Base-by-base conservation (phyloP, 2,797 vertebrate species). In the Netta rufina region DNA sequence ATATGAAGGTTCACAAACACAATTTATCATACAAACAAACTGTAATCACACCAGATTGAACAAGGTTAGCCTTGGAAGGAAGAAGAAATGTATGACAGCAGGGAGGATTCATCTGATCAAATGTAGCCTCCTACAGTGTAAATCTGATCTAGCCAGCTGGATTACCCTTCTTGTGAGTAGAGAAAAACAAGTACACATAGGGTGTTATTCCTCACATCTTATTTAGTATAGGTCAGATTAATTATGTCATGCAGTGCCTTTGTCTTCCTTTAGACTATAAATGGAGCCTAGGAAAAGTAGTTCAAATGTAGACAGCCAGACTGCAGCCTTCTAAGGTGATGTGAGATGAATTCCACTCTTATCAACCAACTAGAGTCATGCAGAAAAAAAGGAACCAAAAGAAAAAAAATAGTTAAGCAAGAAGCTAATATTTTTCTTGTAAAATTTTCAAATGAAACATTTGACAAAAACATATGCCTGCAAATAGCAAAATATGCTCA, bases 111-210 rank as follows among this genome's bases (percentile, higher is more conserved):
- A 79, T 90, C 89, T 90, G 95, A 88, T 91, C 94, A 95, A 94
- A 94, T 77, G 91, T 90, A 90, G 90, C 65, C 94, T 94, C 95
- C 95, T 78, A 91, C 76, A 78, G 95, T 62, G 85, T 64, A 90
- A 92, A 96, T 84, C 91, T 96, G 89, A 91, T 91, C 89, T 85
- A 86, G 85, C 43, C 87, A 93, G 94, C 89, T 90, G 94, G 89
- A 93, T 86, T 93, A 85, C 91, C 45, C 73, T 86, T 95, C 94
- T 72, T 94, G 90, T 73, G 41, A 56, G 82, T 72, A 32, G 72
- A 92, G 76, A 92, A 91, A 96, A 94, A 93, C 93, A 91, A 92
- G 94, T 93, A 92, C 72, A 84, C 84, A 84, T 60, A 80, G 76
- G 60, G 85, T 92, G 85, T 88, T 88, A 90, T 90, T 86, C 94